phyloP scores from a whole-genome alignment of 2,113 vertebrate species.

The Aix galericulata region DNA sequence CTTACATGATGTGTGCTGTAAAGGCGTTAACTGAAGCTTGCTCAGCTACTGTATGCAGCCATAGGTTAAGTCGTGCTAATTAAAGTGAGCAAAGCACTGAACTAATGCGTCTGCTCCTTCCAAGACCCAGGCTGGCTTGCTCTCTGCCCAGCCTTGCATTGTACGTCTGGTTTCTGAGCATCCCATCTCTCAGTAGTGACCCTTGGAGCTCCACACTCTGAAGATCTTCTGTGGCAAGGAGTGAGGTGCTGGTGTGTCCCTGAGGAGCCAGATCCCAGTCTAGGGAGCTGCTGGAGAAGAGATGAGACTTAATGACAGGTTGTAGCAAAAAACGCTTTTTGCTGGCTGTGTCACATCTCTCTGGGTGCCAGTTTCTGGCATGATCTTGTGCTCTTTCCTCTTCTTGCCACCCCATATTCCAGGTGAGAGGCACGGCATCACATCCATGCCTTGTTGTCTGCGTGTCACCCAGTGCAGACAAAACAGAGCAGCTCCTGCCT shows the following conservation, averaged over 20 bases:
- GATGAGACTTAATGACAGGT: neutral
- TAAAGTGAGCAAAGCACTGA: neutral
- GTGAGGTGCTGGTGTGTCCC: neutral
- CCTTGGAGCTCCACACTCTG: neutral
- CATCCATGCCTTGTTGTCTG: neutral
- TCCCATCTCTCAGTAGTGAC: neutral
- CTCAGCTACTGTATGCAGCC: neutral
- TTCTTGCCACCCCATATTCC: neutral
- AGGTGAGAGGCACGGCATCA: neutral
- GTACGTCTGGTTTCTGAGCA: neutral
- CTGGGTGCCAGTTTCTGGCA: neutral
- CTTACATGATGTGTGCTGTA: neutral
- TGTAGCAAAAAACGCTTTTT: neutral
- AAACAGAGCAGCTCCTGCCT: neutral
- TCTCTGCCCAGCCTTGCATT: neutral
- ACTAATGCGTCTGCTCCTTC: neutral
- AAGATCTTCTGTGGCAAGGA: neutral
- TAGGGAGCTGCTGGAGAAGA: neutral
- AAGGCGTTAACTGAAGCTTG: neutral
- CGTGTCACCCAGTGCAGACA: neutral
- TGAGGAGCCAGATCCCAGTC: neutral
- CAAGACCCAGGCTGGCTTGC: rapidly evolving
- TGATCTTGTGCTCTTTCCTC: neutral
- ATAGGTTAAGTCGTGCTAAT: neutral
- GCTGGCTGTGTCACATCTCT: neutral